phyloP scores from a whole-genome alignment of 1,140 invertebrate genomes.

The Acromyrmex heyeri region DNA sequence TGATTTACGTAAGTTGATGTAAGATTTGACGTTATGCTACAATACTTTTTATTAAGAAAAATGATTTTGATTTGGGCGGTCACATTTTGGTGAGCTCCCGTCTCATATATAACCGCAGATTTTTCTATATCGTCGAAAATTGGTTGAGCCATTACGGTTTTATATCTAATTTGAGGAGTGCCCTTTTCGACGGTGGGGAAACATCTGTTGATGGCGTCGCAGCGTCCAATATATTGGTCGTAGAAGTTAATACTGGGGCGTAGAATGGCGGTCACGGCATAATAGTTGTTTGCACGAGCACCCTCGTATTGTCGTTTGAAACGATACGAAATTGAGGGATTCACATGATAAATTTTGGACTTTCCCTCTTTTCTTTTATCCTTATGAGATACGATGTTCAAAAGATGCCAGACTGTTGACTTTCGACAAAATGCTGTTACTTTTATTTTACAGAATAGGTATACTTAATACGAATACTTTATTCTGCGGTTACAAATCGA shows the following conservation, averaged over 20 bases:
- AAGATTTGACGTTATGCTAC: neutral
- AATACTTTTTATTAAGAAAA: neutral
- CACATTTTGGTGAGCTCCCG: neutral
- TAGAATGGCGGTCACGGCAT: slow-evolving; percentile 42
- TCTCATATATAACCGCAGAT: slow-evolving; percentile 11
- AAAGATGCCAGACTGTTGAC: slow-evolving; percentile 11
- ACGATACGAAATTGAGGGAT: slow-evolving; percentile 23
- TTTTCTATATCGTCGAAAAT: slow-evolving; percentile 50
- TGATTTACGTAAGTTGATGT: neutral
- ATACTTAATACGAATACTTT: no score
- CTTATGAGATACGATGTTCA: neutral
- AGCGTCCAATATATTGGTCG: slow-evolving; percentile 71
- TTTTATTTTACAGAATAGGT: neutral
- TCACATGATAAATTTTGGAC: slow-evolving; percentile 55
- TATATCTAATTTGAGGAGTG: slow-evolving; percentile 69
- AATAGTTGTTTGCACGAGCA: slow-evolving; percentile 62
- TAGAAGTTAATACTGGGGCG: slow-evolving; percentile 69
- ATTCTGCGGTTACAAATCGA: no score
- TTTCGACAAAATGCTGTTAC: neutral
- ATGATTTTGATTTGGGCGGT: slow-evolving; percentile 15
- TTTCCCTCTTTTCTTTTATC: neutral
- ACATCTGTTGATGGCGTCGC: slow-evolving; percentile 79
- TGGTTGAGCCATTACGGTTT: slow-evolving; percentile 32
- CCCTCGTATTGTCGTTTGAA: slow-evolving; percentile 47
- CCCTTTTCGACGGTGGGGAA: slow-evolving; percentile 63